Conservation (phyloP, 2,888 invertebrate genomes). For the Spodoptera littoralis region DNA sequence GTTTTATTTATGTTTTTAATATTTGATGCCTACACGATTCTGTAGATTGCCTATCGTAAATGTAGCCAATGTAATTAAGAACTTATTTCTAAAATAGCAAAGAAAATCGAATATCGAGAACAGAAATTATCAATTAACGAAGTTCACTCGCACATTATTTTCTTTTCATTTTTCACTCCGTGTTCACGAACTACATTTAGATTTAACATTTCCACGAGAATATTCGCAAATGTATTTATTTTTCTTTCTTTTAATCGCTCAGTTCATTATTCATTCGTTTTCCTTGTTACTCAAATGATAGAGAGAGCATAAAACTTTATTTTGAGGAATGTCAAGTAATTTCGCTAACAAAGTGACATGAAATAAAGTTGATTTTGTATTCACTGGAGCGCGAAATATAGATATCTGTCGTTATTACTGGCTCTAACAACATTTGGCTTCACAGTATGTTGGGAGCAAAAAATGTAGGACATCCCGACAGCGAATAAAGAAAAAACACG, state of each 20-base stretch:
- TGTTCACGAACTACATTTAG: constrained; percentile 7
- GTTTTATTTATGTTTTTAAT: too few relatives aligned
- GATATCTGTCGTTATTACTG: too few relatives aligned
- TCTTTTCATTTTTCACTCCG: constrained; percentile 1
- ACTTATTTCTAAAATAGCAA: neutral
- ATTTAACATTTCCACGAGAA: constrained; percentile 8
- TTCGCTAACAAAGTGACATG: constrained; percentile 2
- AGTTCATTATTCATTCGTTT: constrained; percentile 5
- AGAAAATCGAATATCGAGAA: constrained; percentile 1
- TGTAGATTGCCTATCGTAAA: too few relatives aligned
- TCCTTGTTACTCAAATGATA: constrained; percentile 11
- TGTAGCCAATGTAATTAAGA: too few relatives aligned
- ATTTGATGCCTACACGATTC: too few relatives aligned
- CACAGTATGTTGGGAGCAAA: neutral
- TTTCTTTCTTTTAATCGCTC: neutral
- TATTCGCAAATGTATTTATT: constrained; percentile 1
- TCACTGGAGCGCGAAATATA: too few relatives aligned
- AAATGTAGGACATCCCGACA: too few relatives aligned
- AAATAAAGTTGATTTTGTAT: constrained; percentile 10
- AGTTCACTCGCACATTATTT: constrained; percentile 4
- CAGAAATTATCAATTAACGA: constrained; percentile 10
- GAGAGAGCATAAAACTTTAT: neutral
- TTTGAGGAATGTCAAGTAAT: neutral
- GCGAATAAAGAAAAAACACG: too few relatives aligned
- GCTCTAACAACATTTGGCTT: neutral